Evolutionary conservation across 2,113 vertebrate genomes (phyloP).

Genomic region (Lophochroa leadbeateri): DNA sequence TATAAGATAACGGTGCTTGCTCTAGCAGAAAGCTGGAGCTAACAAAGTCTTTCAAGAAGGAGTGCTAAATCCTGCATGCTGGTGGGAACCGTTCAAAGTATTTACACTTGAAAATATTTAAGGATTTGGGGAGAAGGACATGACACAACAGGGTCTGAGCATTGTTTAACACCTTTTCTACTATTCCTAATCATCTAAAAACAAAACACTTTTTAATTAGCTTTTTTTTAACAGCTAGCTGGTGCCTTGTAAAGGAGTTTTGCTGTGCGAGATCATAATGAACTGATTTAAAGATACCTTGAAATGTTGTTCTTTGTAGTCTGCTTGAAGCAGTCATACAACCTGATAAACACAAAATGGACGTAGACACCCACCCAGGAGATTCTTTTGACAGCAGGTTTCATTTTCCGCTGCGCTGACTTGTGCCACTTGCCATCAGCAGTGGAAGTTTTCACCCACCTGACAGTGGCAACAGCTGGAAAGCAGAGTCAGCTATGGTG

Average conservation of each 20-base stretch:
- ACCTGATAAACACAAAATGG: conserved; percentile 38
- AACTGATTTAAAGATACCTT: not conserved
- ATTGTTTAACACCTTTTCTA: not conserved
- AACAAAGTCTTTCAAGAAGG: not conserved
- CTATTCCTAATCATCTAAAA: not conserved
- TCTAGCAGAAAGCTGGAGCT: conserved; percentile 18
- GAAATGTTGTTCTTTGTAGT: conserved; percentile 19
- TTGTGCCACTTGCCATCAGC: conserved; percentile 20
- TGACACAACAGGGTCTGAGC: not conserved
- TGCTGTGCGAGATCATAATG: not conserved
- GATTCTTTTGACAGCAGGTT: conserved; percentile 39
- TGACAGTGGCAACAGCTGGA: conserved; percentile 54
- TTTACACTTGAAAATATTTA: conserved; percentile 33
- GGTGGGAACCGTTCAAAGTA: conserved; percentile 38
- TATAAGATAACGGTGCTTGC: conserved; percentile 33
- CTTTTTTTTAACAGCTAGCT: not conserved
- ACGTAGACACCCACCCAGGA: not conserved
- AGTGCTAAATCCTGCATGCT: conserved; percentile 1
- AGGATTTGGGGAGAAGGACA: not conserved
- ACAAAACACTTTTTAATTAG: not conserved
- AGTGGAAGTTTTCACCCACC: conserved; percentile 38
- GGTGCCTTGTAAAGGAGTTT: not conserved
- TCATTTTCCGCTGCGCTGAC: conserved; percentile 38
- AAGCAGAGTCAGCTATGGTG: not conserved
- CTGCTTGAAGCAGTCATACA: not conserved